Percentiles rank a stretch among this genome's conserved stretches.
Conservation (phyloP, 2,888 invertebrate genomes). For the Phoenoteleia sp. region DNA sequence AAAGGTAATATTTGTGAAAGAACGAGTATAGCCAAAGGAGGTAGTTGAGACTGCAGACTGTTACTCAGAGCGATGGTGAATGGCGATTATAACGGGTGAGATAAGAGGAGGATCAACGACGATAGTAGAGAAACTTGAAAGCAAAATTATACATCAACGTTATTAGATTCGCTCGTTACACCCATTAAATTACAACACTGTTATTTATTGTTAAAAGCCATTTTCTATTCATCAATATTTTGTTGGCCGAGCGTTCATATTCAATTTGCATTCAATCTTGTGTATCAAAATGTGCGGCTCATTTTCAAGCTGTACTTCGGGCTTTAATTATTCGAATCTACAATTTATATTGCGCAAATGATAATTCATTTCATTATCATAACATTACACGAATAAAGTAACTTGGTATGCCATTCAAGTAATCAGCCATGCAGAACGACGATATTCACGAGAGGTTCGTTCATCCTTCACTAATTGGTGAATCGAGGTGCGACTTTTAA, state of each 20-base stretch:
- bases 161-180: slow-evolving; percentile 63
- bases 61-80: slow-evolving; percentile 75
- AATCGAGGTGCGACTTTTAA: slow-evolving; percentile 40
- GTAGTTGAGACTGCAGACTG: slow-evolving; percentile 29
- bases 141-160: slow-evolving; percentile 63
- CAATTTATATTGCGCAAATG: slow-evolving; percentile 53
- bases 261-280: slow-evolving; percentile 54
- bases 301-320: not conserved
- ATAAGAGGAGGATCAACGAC: slow-evolving; percentile 78
- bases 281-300: not conserved
- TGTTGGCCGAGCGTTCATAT: slow-evolving; percentile 30
- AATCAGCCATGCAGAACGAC: slow-evolving; percentile 51
- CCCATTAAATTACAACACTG: slow-evolving; percentile 57
- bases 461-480: slow-evolving; percentile 63
- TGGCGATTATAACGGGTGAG: slow-evolving; percentile 79
- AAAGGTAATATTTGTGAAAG: slow-evolving; percentile 42
- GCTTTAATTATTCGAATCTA: slow-evolving; percentile 41
- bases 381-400: slow-evolving; percentile 46
- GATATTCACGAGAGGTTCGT: slow-evolving; percentile 42
- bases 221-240: slow-evolving; percentile 61
- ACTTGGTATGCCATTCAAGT: slow-evolving; percentile 30
- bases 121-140: slow-evolving; percentile 51
- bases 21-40: slow-evolving; percentile 40
- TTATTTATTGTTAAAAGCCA: slow-evolving; percentile 62
- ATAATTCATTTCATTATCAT: slow-evolving; percentile 61